Evolutionary conservation across 2,797 vertebrate species (phyloP).

Genomic region (Rhynchonycteris naso): DNA sequence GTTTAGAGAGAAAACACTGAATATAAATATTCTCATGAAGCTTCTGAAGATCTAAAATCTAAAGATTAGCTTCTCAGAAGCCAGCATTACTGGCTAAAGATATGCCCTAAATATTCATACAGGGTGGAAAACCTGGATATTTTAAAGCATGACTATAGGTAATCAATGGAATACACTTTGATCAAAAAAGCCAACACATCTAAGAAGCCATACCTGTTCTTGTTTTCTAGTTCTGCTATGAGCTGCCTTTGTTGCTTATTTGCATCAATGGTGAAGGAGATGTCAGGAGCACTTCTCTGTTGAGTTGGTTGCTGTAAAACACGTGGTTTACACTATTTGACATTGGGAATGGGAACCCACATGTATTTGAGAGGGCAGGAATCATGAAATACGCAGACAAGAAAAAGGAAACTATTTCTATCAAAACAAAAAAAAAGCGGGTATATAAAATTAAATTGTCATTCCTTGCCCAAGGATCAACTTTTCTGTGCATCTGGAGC

Average conservation of each 20-base stretch:
- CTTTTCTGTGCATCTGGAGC: background rate
- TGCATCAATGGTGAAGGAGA: slow-evolving; percentile 96
- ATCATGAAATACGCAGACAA: background rate
- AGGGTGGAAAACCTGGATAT: background rate
- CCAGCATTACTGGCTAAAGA: background rate
- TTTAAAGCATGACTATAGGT: background rate
- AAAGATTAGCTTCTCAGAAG: slow-evolving; percentile 31
- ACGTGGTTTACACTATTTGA: slow-evolving; percentile 56
- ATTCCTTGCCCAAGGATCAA: background rate
- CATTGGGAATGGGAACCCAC: background rate
- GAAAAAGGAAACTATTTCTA: slow-evolving; percentile 9
- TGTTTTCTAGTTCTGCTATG: slow-evolving; percentile 98
- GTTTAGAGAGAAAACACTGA: background rate
- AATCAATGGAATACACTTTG: background rate
- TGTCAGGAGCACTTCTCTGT: slow-evolving; percentile 93
- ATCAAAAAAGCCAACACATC: background rate
- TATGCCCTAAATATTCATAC: background rate
- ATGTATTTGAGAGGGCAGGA: background rate
- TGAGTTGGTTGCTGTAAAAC: slow-evolving; percentile 89
- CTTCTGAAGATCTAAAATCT: background rate
- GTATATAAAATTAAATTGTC: background rate
- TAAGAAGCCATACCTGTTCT: slow-evolving; percentile 93
- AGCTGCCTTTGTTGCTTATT: slow-evolving; percentile 98
- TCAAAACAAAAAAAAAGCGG: background rate
- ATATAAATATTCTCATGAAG: background rate